Evolutionary conservation across 2,113 vertebrate species (phyloP).

Genomic region (Dolichallabes microphthalmus): DNA sequence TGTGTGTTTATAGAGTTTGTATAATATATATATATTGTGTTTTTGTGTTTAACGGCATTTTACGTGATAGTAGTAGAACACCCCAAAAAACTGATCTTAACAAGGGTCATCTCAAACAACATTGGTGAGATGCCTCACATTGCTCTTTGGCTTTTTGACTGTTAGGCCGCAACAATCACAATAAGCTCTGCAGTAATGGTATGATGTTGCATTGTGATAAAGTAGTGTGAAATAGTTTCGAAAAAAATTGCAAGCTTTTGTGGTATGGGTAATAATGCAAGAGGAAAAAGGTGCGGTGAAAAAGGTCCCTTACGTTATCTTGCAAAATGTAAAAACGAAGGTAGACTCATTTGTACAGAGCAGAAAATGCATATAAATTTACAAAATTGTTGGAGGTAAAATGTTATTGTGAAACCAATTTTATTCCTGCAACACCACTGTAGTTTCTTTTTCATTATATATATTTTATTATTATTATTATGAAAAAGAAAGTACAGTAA

Average conservation of each 20-base stretch:
- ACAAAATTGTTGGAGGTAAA: not conserved
- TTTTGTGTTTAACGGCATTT: not conserved
- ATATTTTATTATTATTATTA: not conserved
- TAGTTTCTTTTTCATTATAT: not conserved
- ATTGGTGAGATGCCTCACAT: not conserved
- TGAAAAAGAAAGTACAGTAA: not conserved
- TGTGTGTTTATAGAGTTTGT: constrained; percentile 40
- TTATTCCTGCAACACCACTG: not conserved
- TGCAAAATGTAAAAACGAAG: not conserved
- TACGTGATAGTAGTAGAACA: not conserved
- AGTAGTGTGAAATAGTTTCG: not conserved
- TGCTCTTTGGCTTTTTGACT: not conserved
- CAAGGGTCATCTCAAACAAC: not conserved
- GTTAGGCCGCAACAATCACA: not conserved
- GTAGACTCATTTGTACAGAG: not conserved
- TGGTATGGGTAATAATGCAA: not conserved
- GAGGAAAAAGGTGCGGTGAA: not conserved
- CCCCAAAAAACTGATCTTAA: not conserved
- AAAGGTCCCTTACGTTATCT: no score
- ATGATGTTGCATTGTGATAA: not conserved
- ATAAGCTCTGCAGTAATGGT: not conserved
- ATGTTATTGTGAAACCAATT: not conserved
- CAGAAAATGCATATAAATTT: not conserved
- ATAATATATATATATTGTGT: constrained; percentile 17
- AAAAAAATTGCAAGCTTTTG: not conserved